Evolutionary conservation across 2,113 vertebrate genomes (phyloP).

Genomic region (human): GRCh38 chr2:210937501-210938000

Average conservation of each 20-base stretch:
- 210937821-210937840: background rate
- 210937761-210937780: constrained; percentile 11
- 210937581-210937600: background rate
- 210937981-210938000: background rate
- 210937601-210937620: background rate
- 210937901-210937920: constrained; percentile 5
- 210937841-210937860: background rate
- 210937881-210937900: background rate
- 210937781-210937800: background rate
- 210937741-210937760: background rate
- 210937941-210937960: background rate
- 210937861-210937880: background rate
- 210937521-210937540: background rate
- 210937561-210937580: background rate
- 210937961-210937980: background rate
- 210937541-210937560: background rate
- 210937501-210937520: background rate
- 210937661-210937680: background rate
- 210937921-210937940: background rate
- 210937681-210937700: background rate
- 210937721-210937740: background rate
- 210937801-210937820: background rate
- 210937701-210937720: background rate
- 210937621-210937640: constrained; percentile 29
- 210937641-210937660: constrained; percentile 40